Conservation (phyloP, 2,888 invertebrate species). For the Polydrusus tereticollis region DNA sequence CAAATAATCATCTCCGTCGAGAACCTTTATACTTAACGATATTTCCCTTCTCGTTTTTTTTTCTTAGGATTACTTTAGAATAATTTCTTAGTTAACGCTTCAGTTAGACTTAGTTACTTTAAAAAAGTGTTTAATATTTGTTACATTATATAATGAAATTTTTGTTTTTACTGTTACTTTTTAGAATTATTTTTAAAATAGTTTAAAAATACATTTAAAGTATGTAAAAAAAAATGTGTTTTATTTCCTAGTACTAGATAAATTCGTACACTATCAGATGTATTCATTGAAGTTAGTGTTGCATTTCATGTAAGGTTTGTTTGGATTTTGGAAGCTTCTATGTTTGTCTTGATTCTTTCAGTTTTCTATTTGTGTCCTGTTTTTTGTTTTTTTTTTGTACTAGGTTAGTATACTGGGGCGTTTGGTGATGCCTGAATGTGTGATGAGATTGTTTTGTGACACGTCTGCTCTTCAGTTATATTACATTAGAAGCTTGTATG, state of each 20-base stretch:
- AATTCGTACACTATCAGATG: too few relatives aligned
- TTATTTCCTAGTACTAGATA: background rate
- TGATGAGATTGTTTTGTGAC: too few relatives aligned
- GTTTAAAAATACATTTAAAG: slow-evolving; percentile 35
- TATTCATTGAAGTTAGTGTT: too few relatives aligned
- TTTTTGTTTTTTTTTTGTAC: too few relatives aligned
- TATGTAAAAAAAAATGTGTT: background rate
- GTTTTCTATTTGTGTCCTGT: too few relatives aligned
- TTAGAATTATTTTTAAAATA: slow-evolving; percentile 33
- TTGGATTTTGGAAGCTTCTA: too few relatives aligned
- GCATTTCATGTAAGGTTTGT: too few relatives aligned
- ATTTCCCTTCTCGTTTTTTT: background rate
- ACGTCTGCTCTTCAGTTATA: too few relatives aligned
- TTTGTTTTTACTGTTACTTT: slow-evolving; percentile 38
- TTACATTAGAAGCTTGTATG: too few relatives aligned
- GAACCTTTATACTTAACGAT: background rate
- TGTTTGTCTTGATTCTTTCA: too few relatives aligned
- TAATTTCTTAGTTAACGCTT: slow-evolving; percentile 4
- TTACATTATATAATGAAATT: slow-evolving; percentile 21
- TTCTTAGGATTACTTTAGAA: background rate
- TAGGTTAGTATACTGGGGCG: too few relatives aligned
- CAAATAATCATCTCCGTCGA: background rate
- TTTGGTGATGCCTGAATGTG: too few relatives aligned
- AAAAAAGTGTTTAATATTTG: slow-evolving; percentile 27
- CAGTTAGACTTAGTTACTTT: background rate